Evolutionary conservation across 2,888 invertebrate species (phyloP), one percentile per base, ranked within the genome.

Genomic region (Saturnia pavonia): DNA sequence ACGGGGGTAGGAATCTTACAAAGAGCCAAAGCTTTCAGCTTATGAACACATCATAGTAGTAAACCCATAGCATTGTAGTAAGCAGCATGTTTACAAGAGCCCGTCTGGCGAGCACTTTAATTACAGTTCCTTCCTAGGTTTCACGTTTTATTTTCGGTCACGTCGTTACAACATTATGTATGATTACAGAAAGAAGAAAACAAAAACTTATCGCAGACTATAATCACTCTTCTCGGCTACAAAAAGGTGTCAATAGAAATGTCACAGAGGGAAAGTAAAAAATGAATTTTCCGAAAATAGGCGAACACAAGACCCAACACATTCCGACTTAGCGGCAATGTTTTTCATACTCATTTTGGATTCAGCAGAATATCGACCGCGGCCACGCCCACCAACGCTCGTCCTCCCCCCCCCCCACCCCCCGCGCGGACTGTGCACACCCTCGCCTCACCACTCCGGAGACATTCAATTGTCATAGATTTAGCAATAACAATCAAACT

Each of bases 331-430:
- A 76, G 72, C 74, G 70, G 71, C 16, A 16, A 69, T 66, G 63
- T 69, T 68, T 68, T 67, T 69, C 68, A 66, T 48, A 75, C 54
- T 51, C 51, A 54, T 34, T 42, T 16, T 70, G 54, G 67, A 22
- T 67, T 70, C 70, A 54, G 70, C 45, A 63, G 25, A 42, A 22
- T 82, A 83, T 83, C 81, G 83, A 83, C 78, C 82, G 77, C 77
- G 79, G 78, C 76, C 81, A 80, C 81, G 81, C 81, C 81, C 77
- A 76, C 78, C 68, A 42, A 72, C 27, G 40, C 72, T 76, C 72
- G 63, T 16, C 71, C 70, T 65, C 65, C 65, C 48, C 63, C 7
- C 51, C n/a, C 51, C 71, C 71, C 71, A 69, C 67, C 66, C 72
- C 68, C n/a, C 73, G 2, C 34, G 6, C 34, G 34, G 6, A 34